Evolutionary conservation across 2,797 vertebrate genomes (phyloP), one percentile per base, ranked within the genome.

Genomic region (Rousettus madagascariensis): DNA sequence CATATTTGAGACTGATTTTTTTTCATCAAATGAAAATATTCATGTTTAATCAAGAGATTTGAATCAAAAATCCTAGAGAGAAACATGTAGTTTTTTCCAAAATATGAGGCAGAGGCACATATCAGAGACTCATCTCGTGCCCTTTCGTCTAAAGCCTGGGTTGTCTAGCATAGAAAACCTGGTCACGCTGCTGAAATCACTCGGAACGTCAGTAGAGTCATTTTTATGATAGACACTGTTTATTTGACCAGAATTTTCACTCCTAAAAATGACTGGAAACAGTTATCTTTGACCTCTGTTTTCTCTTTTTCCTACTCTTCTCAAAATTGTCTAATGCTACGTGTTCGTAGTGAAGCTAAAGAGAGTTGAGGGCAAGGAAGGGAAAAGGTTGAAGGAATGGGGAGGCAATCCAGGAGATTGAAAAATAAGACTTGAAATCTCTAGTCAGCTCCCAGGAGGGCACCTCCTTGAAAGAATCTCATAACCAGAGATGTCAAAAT

Each of bases 191-290:
- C 24, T 46, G 59, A 88, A 79, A 84, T 87, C 85, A 88, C 69
- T 55, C 24, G 68, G 57, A 55, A 91, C 49, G 85, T 75, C 28
- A 51, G 51, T n/a, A 80, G 65, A 91, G 43, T 92, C 63, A 84
- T n/a, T 97, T 94, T 96, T 55, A 91, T 79, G 95, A 80, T 11
- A 85, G 89, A 74, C 61, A 79, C 13, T 55, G 41, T 87, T 96
- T 68, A 59, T 83, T 19, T 57, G 68, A 85, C n/a, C 90, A 87
- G 55, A 5, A 80, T 66, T 95, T 96, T 95, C 72, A 93, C 46
- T 80, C 28, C 53, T 30, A 93, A 79, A 95, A 88, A 83, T 93
- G 86, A 95, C 69, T 83, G 57, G 30, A 94, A 91, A 92, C 61
- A 46, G 49, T 49, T 33, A 7, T 82, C 84, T 90, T 43, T 95